These are phyloP conservation scores for Rhinoderma darwinii DNA, from an alignment of 2,113 vertebrate genomes.

Conservation along the genomic window DNA sequence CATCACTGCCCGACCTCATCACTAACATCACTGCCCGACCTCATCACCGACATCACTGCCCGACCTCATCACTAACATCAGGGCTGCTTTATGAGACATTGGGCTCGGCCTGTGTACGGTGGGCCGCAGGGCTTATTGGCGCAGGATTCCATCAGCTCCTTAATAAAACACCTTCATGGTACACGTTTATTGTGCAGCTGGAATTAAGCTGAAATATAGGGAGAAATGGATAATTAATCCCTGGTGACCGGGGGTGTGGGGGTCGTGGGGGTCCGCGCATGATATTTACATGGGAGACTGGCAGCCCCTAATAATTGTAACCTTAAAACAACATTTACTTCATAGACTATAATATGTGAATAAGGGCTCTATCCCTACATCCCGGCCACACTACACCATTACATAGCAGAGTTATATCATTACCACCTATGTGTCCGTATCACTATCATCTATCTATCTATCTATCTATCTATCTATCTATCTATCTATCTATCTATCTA, in stretches of 20 bases:
- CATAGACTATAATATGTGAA: conserved; percentile 8
- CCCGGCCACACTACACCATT: too few species aligned
- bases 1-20: too few species aligned
- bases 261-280: background rate
- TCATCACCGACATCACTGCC: too few species aligned
- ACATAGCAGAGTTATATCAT: too few species aligned
- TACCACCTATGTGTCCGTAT: too few species aligned
- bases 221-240: conserved; percentile 55
- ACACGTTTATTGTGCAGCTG: conserved; percentile 47
- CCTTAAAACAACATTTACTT: background rate
- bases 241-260: conserved; percentile 15
- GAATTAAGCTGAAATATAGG: conserved; percentile 54
- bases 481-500: too few species aligned
- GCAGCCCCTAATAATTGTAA: background rate
- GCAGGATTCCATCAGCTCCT: conserved; percentile 46
- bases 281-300: conserved; percentile 19
- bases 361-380: background rate
- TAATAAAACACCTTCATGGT: conserved; percentile 60
- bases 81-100: conserved; percentile 43
- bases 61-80: too few species aligned
- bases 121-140: conserved; percentile 37
- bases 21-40: too few species aligned
- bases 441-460: too few species aligned
- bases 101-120: conserved; percentile 38
- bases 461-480: too few species aligned